These are phyloP conservation scores for Diachrysia chrysitis DNA, from an alignment of 2,888 invertebrate genomes.

Conservation along the genomic window DNA sequence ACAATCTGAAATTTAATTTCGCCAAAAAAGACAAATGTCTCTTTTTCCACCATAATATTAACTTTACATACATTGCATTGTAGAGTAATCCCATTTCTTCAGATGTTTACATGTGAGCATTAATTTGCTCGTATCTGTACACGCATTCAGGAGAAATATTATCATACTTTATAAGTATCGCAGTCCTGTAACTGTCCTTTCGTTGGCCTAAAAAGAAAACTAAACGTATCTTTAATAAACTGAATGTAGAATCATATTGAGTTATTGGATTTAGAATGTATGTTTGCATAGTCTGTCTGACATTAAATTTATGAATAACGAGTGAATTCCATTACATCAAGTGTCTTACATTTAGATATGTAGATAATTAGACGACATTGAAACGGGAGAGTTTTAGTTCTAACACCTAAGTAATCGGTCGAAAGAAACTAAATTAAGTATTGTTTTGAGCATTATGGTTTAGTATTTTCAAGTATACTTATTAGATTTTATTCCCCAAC, in stretches of 20 bases:
- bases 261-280: slow-evolving; percentile 25
- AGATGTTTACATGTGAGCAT: not conserved
- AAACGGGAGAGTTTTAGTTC: slow-evolving; percentile 58
- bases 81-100: not conserved
- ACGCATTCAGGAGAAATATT: not conserved
- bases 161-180: not conserved
- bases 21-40: too few species aligned
- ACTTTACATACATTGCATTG: too few species aligned
- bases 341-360: slow-evolving; percentile 76
- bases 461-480: too few species aligned
- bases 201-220: too few species aligned
- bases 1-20: too few species aligned
- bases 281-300: slow-evolving; percentile 38
- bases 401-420: not conserved
- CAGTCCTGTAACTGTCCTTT: too few species aligned
- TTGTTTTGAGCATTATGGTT: slow-evolving; percentile 31
- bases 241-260: not conserved
- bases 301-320: slow-evolving; percentile 51
- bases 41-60: too few species aligned
- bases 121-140: not conserved
- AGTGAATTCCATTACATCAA: slow-evolving; percentile 55
- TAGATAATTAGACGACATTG: slow-evolving; percentile 65
- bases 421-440: slow-evolving; percentile 2
- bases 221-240: not conserved
- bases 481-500: too few species aligned